Conservation (phyloP, 2,797 vertebrate species). For the Myotis planiceps region DNA sequence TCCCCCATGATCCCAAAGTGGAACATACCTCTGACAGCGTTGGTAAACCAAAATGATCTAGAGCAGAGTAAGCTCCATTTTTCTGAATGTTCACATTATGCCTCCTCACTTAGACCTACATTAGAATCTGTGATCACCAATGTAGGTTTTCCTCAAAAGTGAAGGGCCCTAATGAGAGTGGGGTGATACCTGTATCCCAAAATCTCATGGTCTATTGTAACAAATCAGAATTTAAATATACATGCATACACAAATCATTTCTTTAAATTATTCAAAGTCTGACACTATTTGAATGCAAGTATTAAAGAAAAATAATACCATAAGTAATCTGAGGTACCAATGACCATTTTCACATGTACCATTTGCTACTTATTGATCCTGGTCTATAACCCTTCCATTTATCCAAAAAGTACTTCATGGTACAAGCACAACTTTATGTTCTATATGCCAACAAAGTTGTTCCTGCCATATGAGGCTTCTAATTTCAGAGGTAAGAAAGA, state of each 20-base stretch:
- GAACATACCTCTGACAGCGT: no score
- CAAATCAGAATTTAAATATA: background rate
- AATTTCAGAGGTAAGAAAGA: background rate
- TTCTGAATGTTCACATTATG: background rate
- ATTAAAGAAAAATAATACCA: background rate
- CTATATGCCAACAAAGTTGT: background rate
- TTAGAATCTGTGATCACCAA: background rate
- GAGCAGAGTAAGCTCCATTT: background rate
- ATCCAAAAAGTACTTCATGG: background rate
- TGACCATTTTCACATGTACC: background rate
- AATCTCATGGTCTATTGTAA: background rate
- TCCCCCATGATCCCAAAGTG: background rate
- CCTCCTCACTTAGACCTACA: background rate
- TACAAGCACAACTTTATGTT: background rate
- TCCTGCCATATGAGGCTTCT: background rate
- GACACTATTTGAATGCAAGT: background rate
- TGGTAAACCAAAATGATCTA: background rate
- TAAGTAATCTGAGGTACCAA: background rate
- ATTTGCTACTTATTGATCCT: background rate
- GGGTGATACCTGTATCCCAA: background rate
- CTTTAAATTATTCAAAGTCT: constrained; percentile 4
- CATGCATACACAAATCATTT: background rate
- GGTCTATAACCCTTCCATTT: background rate
- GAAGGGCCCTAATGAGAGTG: background rate
- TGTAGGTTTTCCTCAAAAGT: background rate